phyloP scores from a whole-genome alignment of 2,888 invertebrate genomes.

The Xylocampa areola region DNA sequence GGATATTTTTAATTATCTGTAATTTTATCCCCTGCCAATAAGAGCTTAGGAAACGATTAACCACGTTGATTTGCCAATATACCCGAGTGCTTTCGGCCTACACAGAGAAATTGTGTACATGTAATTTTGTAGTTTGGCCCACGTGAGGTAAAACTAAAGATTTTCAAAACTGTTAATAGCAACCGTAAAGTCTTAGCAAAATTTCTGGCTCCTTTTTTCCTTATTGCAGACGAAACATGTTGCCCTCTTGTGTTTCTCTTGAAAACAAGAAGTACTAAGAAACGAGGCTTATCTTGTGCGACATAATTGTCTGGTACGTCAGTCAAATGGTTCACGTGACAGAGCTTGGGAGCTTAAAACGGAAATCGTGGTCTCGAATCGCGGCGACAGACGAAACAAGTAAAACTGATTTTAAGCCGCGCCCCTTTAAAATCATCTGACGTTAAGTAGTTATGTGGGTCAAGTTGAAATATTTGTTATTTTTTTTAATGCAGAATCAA shows the following conservation, averaged over 20 bases:
- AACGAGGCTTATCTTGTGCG: constrained; percentile 6
- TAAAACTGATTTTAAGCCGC: constrained; percentile 6
- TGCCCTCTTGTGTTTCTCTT: neutral
- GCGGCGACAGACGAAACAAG: neutral
- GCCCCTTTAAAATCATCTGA: constrained; percentile 9
- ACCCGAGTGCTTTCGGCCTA: no score
- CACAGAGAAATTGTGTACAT: no score
- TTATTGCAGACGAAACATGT: neutral
- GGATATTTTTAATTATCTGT: neutral
- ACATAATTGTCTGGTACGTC: constrained; percentile 28
- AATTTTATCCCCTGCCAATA: no score
- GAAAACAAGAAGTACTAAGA: neutral
- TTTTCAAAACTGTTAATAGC: no score
- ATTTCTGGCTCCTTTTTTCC: no score
- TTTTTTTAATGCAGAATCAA: constrained; percentile 1
- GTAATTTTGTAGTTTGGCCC: no score
- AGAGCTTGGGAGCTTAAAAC: constrained; percentile 30
- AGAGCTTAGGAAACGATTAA: no score
- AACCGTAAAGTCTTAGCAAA: no score
- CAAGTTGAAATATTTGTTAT: constrained; percentile 18
- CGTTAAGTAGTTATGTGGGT: no score
- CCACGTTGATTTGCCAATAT: no score
- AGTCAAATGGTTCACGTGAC: constrained; percentile 37
- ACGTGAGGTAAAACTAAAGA: no score
- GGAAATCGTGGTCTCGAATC: constrained; percentile 5